Percentiles rank a stretch among this genome's conserved stretches.
phyloP scores from a whole-genome alignment of 2,797 vertebrate genomes.

The Falco naumanni region DNA sequence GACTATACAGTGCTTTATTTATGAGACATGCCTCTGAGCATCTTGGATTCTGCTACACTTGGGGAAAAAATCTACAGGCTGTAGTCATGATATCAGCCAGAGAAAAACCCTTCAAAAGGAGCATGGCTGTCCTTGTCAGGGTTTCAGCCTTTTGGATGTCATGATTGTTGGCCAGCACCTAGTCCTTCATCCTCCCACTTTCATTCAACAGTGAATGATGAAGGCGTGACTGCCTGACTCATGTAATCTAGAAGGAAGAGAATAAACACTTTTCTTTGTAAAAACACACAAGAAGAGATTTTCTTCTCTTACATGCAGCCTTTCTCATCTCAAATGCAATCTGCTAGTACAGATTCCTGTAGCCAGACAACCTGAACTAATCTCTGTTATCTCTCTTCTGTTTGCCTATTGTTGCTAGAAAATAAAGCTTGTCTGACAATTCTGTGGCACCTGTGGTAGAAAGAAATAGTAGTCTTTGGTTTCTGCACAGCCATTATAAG shows the following conservation, averaged over 20 bases:
- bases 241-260: background rate
- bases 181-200: background rate
- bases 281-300: background rate
- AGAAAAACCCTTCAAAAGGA: background rate
- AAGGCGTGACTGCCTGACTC: background rate
- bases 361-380: slow-evolving; percentile 26
- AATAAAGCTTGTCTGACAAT: slow-evolving; percentile 1
- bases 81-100: background rate
- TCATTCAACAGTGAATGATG: background rate
- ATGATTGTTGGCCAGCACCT: background rate
- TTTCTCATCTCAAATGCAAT: background rate
- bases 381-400: background rate
- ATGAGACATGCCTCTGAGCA: background rate
- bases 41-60: background rate
- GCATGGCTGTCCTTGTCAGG: background rate
- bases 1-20: background rate
- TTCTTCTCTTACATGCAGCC: background rate
- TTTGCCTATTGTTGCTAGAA: slow-evolving; percentile 14
- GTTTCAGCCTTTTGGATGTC: background rate
- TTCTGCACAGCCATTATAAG: background rate
- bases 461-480: background rate
- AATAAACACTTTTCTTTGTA: background rate
- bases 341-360: slow-evolving; percentile 1
- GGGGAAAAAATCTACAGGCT: background rate
- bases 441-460: background rate